Evolutionary conservation across 2,113 vertebrate species (phyloP).

Genomic region (Microtus pennsylvanicus): DNA sequence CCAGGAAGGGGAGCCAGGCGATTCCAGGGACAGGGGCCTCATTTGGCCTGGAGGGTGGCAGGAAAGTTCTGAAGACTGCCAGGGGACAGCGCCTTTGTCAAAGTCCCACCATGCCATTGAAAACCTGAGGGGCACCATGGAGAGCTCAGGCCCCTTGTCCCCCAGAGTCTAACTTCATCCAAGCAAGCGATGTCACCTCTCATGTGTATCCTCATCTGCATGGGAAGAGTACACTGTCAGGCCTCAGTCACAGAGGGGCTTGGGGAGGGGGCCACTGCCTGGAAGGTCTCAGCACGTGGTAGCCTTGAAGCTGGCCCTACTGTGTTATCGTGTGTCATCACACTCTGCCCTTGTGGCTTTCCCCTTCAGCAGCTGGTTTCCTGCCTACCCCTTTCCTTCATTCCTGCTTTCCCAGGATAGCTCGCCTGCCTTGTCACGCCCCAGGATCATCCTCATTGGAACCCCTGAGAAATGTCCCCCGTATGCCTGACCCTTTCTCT

Average conservation of each 20-base stretch:
- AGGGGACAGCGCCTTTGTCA: not conserved
- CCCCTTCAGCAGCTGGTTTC: not conserved
- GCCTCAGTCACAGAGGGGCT: fast-evolving
- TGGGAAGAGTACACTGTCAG: too few relatives aligned
- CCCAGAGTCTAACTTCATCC: not conserved
- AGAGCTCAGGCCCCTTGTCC: not conserved
- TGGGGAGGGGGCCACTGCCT: fast-evolving
- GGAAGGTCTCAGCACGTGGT: fast-evolving
- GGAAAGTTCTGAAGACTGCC: not conserved
- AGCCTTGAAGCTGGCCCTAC: not conserved
- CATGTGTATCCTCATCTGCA: fast-evolving
- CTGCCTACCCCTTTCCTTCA: fast-evolving
- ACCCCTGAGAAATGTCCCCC: not conserved
- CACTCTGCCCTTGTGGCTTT: fast-evolving
- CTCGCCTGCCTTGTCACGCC: not conserved
- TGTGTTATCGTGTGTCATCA: fast-evolving
- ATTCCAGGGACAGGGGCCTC: not conserved
- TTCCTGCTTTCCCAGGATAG: fast-evolving
- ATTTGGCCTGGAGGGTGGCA: not conserved
- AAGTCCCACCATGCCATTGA: not conserved
- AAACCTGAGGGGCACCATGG: too few relatives aligned
- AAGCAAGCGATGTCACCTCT: not conserved
- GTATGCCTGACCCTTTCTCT: not conserved
- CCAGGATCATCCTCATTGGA: not conserved
- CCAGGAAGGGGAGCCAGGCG: constrained; percentile 14